phyloP scores from a whole-genome alignment of 2,113 vertebrate species.

The Cervus canadensis region DNA sequence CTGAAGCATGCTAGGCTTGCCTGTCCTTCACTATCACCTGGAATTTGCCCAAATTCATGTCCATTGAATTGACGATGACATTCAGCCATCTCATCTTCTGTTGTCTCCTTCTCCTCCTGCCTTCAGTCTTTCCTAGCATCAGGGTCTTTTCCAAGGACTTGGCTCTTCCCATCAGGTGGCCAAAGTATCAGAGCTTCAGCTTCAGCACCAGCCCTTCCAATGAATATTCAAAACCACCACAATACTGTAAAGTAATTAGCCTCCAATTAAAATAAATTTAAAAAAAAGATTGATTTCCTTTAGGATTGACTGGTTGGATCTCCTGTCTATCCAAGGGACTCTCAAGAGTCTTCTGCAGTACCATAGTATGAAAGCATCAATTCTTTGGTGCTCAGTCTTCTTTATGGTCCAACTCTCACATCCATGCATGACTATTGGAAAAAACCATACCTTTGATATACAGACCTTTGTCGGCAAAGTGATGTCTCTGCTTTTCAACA shows the following conservation, averaged over 20 bases:
- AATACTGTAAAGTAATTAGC: too few relatives aligned
- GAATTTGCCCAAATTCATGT: background rate
- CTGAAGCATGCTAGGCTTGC: background rate
- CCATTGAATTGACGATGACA: background rate
- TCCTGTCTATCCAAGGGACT: background rate
- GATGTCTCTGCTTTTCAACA: background rate
- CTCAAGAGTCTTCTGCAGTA: background rate
- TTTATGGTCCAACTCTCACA: background rate
- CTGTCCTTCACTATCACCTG: background rate
- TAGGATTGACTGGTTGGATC: background rate
- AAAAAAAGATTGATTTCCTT: background rate
- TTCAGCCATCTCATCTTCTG: background rate
- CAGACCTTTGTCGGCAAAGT: background rate
- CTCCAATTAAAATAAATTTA: too few relatives aligned
- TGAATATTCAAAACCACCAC: background rate
- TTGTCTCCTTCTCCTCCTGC: background rate
- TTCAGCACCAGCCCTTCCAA: background rate
- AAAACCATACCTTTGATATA: background rate
- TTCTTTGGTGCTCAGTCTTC: background rate
- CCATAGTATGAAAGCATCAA: background rate
- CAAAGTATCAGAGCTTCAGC: background rate
- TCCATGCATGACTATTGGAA: background rate
- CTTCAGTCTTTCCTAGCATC: background rate
- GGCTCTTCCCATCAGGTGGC: background rate
- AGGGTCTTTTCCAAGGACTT: background rate